Conservation (phyloP, 1,140 invertebrate species). For the Trachymyrmex septentrionalis region DNA sequence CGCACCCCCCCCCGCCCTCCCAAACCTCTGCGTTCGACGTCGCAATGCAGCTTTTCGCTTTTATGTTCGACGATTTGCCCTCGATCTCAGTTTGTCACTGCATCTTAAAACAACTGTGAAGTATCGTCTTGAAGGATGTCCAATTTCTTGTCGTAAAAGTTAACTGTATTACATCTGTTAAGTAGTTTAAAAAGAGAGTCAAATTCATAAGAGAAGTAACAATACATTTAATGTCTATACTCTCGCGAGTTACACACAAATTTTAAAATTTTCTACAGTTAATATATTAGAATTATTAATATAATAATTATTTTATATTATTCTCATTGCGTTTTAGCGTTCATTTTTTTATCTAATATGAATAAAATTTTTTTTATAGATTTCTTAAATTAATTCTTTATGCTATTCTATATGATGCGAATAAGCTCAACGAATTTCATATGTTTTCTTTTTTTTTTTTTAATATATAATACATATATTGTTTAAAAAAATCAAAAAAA, state of each 20-base stretch:
- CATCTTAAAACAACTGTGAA: background rate
- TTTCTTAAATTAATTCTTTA: background rate
- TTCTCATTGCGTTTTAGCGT: background rate
- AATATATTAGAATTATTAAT: background rate
- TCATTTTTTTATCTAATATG: background rate
- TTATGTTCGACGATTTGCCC: slow-evolving; percentile 62
- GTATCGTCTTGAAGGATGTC: background rate
- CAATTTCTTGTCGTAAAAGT: background rate
- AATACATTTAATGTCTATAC: background rate
- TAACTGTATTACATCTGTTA: background rate
- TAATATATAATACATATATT: background rate
- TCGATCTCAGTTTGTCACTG: slow-evolving; percentile 15
- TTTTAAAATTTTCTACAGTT: background rate
- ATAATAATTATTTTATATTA: background rate
- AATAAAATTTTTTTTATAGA: background rate
- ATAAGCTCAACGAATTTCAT: background rate
- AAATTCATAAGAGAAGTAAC: background rate
- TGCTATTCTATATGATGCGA: background rate
- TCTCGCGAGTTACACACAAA: background rate
- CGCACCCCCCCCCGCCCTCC: background rate
- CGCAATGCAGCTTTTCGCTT: slow-evolving; percentile 78
- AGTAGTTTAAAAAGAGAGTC: background rate
- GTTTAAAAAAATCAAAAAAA: background rate
- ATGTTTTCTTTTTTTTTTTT: too few relatives aligned
- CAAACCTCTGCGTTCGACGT: slow-evolving; percentile 60